Base-by-base conservation (phyloP, 2,113 vertebrate genomes). In the Phrynosoma platyrhinos region DNA sequence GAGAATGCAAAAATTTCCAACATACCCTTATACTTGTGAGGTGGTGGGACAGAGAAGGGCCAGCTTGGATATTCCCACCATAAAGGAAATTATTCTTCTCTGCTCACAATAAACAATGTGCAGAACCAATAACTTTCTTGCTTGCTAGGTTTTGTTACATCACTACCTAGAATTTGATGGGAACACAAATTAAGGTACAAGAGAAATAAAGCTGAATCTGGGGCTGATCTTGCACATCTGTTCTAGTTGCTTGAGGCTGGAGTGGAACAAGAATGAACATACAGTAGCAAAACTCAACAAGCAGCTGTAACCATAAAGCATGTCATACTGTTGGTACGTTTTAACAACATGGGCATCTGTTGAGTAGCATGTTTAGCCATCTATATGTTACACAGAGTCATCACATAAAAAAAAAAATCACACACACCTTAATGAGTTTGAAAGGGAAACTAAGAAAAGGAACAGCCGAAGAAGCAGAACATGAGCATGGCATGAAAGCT, bases 161-260 rank as follows among this genome's bases (percentile, higher is more conserved):
- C 80, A 62, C 14, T 69, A 47, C 10, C 72, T 64, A 85, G 16
- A 53, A 62, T 62, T 69, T 68, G 62, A 78, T 55, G 9, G 10
- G 14, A 2, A 52, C 80, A 84, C 86, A 5, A 72, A 36, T 1
- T 2, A 4, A 20, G 55, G 76, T 85, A 40, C 47, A 0, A 25
- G 12, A 68, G 66, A 76, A 62, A 40, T 80, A 32, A 5, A 20
- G 27, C 84, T 9, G 16, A 64, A 78, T 62, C 82, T 47, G 36
- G 23, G 47, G 42, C 2, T 0, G 84, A 72, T 75, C 85, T 42
- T 0, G 66, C 92, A 69, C 91, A 91, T 93, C 91, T 93, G 90
- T 81, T 83, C 9, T 85, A 30, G 23, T 83, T 89, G 87, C n/a
- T 2, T 0, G 88, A 86, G 82, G 68, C 1, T 0, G 0, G 0